Base-by-base conservation (phyloP, 2,797 vertebrate genomes). In the Dallia pectoralis region DNA sequence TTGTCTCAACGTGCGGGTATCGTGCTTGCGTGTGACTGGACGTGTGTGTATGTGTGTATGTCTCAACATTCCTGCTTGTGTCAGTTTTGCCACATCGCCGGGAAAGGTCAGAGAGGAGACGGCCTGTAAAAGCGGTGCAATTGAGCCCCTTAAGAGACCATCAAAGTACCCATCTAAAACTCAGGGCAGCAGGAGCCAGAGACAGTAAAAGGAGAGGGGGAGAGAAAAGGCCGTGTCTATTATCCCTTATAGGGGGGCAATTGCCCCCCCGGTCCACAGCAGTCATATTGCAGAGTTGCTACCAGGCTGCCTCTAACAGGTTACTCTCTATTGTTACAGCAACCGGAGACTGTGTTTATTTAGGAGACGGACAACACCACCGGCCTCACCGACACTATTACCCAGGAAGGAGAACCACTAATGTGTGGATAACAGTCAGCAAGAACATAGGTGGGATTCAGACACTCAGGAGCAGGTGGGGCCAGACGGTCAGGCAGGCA, bases 41-140 rank as follows among this genome's bases (percentile, higher is more conserved):
- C 16, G 59, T 62, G 59, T 59, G 53, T 59, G 53, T 59, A 22
- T 25, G 56, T 18, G 61, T 63, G 61, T 32, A 15, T 63, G 61
- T 53, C 3, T 53, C 16, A 19, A n/a, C 40, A 32, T 36, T 29
- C 59, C 30, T 32, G 4, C 12, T 49, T 70, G 69, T 22, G 49
- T 56, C 49, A 14, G 29, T 69, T n/a, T 27, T 25, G 29, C 16
- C 71, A 76, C 76, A 74, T 29, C 65, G 74, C 71, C 74, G 74
- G 69, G 73, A 79, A 89, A 90, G 87, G 88, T 91, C 87, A 90
- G 27, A 49, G 74, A 88, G 85, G 80, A 87, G 82, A 75, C 81
- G 82, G 80, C n/a, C 69, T 79, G 83, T 79, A 81, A 75, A 74
- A 71, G 75, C 56, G 16, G 71, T 69, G 74, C 84, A 88, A 85